These are phyloP conservation scores for Charadrius vociferus DNA, from an alignment of 2,113 vertebrate genomes.

Conservation along the genomic window DNA sequence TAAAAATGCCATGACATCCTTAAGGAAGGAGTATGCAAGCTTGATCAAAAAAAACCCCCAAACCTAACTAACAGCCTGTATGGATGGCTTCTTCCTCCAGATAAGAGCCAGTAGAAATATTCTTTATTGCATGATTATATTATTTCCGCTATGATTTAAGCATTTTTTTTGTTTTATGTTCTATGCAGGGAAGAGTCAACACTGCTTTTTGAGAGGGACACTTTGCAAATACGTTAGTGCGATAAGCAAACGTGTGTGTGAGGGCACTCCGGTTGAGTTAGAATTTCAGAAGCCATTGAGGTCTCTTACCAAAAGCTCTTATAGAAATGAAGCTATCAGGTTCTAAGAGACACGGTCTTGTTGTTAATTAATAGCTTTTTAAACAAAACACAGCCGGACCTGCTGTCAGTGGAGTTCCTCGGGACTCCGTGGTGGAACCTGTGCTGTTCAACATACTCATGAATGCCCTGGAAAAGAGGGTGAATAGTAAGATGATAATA, in stretches of 20 bases:
- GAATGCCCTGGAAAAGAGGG: no score
- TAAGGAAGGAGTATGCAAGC: background rate
- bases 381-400: no score
- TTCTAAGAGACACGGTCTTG: no score
- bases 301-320: no score
- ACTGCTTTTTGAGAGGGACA: background rate
- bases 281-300: no score
- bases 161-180: background rate
- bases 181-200: background rate
- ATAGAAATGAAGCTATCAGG: no score
- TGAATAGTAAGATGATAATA: no score
- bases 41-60: background rate
- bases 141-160: background rate
- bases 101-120: background rate
- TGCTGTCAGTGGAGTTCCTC: no score
- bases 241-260: background rate
- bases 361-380: no score
- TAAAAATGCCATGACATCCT: background rate
- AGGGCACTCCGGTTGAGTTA: background rate
- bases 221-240: background rate
- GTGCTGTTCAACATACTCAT: no score
- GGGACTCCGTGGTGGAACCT: no score
- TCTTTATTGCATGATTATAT: background rate
- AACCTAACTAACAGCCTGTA: background rate
- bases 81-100: background rate